phyloP scores from a whole-genome alignment of 2,113 vertebrate genomes.

The Equus przewalskii region DNA sequence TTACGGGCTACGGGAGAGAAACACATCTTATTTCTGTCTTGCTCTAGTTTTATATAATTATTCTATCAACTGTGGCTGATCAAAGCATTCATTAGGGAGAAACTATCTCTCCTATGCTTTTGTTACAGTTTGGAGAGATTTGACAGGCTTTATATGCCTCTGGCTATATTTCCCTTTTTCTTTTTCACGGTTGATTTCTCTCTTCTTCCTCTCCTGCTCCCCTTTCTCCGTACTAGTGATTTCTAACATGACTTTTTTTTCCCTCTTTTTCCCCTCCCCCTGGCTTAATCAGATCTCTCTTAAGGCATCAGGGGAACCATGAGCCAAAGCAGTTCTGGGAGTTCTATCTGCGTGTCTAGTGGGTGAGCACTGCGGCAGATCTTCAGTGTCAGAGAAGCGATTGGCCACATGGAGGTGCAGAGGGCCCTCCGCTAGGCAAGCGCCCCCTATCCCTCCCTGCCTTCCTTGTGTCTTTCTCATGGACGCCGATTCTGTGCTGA shows the following conservation, averaged over 20 bases:
- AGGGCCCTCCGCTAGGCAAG: rapidly evolving
- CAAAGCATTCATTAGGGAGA: slow-evolving; percentile 92
- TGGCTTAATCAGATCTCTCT: slow-evolving; percentile 84
- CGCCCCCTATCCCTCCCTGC: neutral
- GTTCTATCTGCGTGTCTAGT: neutral
- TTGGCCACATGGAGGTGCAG: rapidly evolving
- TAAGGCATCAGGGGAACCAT: slow-evolving; percentile 49
- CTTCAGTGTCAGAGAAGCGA: neutral
- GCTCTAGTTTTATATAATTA: slow-evolving; percentile 90
- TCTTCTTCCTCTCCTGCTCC: slow-evolving; percentile 82
- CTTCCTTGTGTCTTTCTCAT: neutral
- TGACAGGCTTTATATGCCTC: slow-evolving; percentile 88
- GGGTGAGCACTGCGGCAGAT: neutral
- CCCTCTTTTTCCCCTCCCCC: slow-evolving; percentile 75
- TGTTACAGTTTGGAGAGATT: slow-evolving; percentile 88
- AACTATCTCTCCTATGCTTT: slow-evolving; percentile 89
- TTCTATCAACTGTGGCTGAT: slow-evolving; percentile 90
- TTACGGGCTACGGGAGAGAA: slow-evolving; percentile 82
- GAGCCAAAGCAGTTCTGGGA: neutral
- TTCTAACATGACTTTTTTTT: slow-evolving; percentile 76
- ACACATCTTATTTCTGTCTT: slow-evolving; percentile 88
- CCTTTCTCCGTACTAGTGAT: slow-evolving; percentile 84
- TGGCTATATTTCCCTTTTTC: slow-evolving; percentile 86
- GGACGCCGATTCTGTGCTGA: neutral
- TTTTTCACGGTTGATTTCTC: slow-evolving; percentile 89